Evolutionary conservation across 2,888 invertebrate genomes (phyloP).

Genomic region (Dryobota labecula): DNA sequence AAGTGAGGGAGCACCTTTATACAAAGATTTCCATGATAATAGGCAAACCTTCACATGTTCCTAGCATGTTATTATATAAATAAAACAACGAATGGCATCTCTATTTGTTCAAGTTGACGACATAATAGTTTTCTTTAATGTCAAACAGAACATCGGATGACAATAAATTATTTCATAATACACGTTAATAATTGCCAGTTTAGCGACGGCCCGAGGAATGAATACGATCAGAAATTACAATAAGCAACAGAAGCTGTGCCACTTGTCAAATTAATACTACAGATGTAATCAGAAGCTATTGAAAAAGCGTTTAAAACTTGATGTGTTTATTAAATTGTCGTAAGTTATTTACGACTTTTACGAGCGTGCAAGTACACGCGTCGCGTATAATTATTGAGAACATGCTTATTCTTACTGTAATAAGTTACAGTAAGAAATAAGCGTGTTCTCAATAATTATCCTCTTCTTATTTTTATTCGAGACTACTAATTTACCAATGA

Average conservation of each 20-base stretch:
- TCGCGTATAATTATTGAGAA: slow-evolving; percentile 68
- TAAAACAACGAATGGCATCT: slow-evolving; percentile 8
- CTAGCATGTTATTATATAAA: slow-evolving; percentile 14
- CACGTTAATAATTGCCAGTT: slow-evolving; percentile 61
- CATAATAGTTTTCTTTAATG: slow-evolving; percentile 37
- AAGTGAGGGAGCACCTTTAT: no score
- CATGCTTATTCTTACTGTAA: slow-evolving; percentile 59
- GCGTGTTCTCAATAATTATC: no score
- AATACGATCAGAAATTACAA: slow-evolving; percentile 78
- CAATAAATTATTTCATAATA: slow-evolving; percentile 61
- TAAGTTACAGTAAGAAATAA: no score
- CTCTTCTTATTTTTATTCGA: slow-evolving; percentile 34
- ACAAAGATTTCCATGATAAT: slow-evolving; percentile 13
- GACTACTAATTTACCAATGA: neutral
- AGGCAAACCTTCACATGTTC: neutral
- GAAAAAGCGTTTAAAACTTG: slow-evolving; percentile 86
- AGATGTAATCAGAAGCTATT: slow-evolving; percentile 84
- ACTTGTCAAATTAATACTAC: slow-evolving; percentile 84
- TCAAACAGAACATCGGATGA: slow-evolving; percentile 34
- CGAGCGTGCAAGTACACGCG: slow-evolving; percentile 63
- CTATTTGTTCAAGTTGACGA: slow-evolving; percentile 38
- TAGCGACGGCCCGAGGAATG: slow-evolving; percentile 22
- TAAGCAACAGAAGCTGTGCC: slow-evolving; percentile 75
- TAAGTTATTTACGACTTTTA: slow-evolving; percentile 82
- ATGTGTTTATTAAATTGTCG: slow-evolving; percentile 89